phyloP scores from a whole-genome alignment of 2,888 invertebrate species.

The Cheilosia vernalis region DNA sequence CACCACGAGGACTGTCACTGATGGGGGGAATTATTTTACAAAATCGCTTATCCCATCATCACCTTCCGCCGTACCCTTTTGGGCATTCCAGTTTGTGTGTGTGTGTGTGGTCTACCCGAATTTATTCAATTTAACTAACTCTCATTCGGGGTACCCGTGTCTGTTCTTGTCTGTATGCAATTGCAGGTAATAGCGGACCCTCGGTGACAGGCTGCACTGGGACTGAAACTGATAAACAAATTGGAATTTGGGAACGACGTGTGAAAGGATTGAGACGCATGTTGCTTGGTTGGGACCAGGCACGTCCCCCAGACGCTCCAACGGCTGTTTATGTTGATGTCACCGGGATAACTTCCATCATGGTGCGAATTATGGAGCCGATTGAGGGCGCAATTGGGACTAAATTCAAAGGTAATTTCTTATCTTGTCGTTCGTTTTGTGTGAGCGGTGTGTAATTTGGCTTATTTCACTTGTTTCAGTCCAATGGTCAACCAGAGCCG shows the following conservation, averaged over 20 bases:
- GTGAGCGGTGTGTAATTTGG: slow-evolving; percentile 18
- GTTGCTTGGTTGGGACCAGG: slow-evolving; percentile 94
- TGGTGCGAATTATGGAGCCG: slow-evolving; percentile 88
- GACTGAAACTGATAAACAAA: slow-evolving; percentile 91
- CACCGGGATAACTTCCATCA: slow-evolving; percentile 86
- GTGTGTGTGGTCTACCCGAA: slow-evolving; percentile 37
- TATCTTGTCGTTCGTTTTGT: slow-evolving; percentile 11
- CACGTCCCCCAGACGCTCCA: slow-evolving; percentile 92
- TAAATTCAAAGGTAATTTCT: slow-evolving; percentile 92
- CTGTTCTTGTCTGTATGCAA: slow-evolving; percentile 12
- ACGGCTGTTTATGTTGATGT: slow-evolving; percentile 89
- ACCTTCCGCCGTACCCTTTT: slow-evolving; percentile 5
- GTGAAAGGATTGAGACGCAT: slow-evolving; percentile 85
- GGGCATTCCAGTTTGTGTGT: slow-evolving; percentile 30
- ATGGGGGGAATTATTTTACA: slow-evolving; percentile 48
- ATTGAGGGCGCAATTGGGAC: slow-evolving; percentile 93
- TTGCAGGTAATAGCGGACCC: slow-evolving; percentile 82
- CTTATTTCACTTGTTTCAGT: slow-evolving; percentile 85
- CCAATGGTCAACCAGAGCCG: slow-evolving; percentile 95
- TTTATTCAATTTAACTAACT: slow-evolving; percentile 36
- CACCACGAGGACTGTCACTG: not conserved
- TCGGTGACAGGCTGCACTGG: slow-evolving; percentile 89
- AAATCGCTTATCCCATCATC: slow-evolving; percentile 36
- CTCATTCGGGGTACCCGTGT: not conserved
- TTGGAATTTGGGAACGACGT: slow-evolving; percentile 93